Evolutionary conservation across 2,797 vertebrate species (phyloP).

Genomic region (Schizopygopsis pylzovi): DNA sequence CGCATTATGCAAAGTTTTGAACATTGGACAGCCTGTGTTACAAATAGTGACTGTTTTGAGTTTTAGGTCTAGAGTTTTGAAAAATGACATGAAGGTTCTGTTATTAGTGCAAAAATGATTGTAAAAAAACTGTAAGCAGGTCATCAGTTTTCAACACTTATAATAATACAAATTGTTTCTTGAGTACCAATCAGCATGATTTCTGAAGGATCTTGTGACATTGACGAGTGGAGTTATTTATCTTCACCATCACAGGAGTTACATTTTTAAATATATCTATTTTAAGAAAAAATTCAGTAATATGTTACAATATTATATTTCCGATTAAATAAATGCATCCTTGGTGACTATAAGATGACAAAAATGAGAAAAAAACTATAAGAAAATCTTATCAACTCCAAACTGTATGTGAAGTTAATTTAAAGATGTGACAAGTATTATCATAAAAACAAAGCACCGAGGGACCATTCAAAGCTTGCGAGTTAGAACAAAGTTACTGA

Average conservation of each 20-base stretch:
- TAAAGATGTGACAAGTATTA: neutral
- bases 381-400: neutral
- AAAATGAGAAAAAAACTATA: no score
- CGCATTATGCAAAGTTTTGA: no score
- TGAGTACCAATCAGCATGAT: neutral
- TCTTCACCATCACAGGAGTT: neutral
- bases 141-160: neutral
- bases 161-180: neutral
- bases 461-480: constrained; percentile 7
- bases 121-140: neutral
- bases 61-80: no score
- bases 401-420: neutral
- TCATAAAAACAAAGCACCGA: neutral
- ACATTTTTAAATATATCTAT: neutral
- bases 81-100: no score
- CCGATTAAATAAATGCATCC: neutral
- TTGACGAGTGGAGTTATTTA: neutral
- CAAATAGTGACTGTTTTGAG: no score
- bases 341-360: neutral
- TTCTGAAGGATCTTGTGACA: neutral
- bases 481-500: constrained; percentile 8
- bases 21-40: no score
- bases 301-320: neutral
- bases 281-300: neutral
- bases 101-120: no score